Evolutionary conservation across 2,888 invertebrate genomes (phyloP).

Genomic region (Phorcus lineatus): DNA sequence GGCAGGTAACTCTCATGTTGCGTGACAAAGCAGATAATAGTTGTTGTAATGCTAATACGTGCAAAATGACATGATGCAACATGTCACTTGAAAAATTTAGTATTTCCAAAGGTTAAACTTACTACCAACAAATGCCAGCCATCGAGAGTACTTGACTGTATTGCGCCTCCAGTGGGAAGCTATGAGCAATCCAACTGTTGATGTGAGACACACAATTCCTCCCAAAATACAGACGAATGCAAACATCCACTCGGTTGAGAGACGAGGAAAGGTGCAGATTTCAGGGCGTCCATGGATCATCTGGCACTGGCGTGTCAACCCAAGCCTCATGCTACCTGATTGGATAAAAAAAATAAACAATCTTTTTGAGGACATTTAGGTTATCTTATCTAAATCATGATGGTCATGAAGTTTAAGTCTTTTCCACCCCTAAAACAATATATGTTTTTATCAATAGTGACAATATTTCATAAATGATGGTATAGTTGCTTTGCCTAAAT

Average conservation of each 20-base stretch:
- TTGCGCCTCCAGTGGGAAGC: slow-evolving; percentile 60
- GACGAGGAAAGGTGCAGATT: slow-evolving; percentile 55
- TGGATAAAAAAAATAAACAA: background rate
- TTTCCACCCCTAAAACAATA: too few species aligned
- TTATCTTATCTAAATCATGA: background rate
- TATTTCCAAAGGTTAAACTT: slow-evolving; percentile 33
- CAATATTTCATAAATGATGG: too few species aligned
- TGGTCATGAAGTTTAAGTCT: too few species aligned
- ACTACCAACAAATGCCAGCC: slow-evolving; percentile 66
- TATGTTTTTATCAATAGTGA: too few species aligned
- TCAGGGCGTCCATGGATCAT: slow-evolving; percentile 55
- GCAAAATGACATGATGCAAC: too few species aligned
- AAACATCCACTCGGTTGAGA: slow-evolving; percentile 61
- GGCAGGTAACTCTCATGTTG: too few species aligned
- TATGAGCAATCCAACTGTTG: slow-evolving; percentile 55
- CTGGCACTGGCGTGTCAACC: slow-evolving; percentile 59
- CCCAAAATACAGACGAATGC: slow-evolving; percentile 58
- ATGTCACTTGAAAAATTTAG: too few species aligned
- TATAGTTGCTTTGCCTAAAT: too few species aligned
- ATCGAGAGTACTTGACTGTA: slow-evolving; percentile 59
- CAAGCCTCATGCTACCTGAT: slow-evolving; percentile 57
- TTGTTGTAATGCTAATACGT: too few species aligned
- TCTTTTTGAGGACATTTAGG: background rate
- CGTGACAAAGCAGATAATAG: too few species aligned
- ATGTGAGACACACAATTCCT: slow-evolving; percentile 60